Evolutionary conservation across 2,797 vertebrate species (phyloP).

Genomic region (Gymnothorax reevesii): DNA sequence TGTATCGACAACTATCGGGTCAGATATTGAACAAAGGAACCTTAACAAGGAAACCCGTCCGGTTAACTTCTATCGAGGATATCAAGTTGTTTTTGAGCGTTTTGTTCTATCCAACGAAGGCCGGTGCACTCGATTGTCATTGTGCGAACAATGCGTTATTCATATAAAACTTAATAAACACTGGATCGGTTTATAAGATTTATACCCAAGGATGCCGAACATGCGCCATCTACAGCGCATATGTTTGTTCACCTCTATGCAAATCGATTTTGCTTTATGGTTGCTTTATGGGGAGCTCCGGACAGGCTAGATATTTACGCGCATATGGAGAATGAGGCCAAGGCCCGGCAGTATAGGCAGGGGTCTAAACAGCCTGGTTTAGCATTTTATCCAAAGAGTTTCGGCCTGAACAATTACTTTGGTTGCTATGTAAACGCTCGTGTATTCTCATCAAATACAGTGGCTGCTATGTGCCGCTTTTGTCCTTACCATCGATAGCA

Average conservation of each 20-base stretch:
- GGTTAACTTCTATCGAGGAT: not conserved
- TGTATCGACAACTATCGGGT: not conserved
- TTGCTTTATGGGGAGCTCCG: constrained; percentile 4
- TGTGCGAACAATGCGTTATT: not conserved
- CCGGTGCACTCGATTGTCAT: not conserved
- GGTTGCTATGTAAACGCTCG: not conserved
- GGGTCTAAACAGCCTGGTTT: not conserved
- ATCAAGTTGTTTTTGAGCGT: not conserved
- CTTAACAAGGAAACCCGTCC: not conserved
- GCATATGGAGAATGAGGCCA: not conserved
- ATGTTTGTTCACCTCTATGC: not conserved
- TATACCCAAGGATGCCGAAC: not conserved
- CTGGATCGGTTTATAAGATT: not conserved
- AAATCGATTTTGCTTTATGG: not conserved
- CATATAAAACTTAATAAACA: not conserved
- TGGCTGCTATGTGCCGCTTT: not conserved
- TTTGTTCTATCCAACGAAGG: not conserved
- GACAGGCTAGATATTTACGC: not conserved
- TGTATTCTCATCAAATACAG: not conserved
- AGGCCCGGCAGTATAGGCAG: not conserved
- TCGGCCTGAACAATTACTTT: not conserved
- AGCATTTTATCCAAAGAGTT: not conserved
- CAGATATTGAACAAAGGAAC: not conserved
- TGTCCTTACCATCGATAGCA: constrained; percentile 68
- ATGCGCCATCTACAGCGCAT: not conserved